Evolutionary conservation across 2,888 invertebrate species (phyloP).

Genomic region (Ochlodes sylvanus): DNA sequence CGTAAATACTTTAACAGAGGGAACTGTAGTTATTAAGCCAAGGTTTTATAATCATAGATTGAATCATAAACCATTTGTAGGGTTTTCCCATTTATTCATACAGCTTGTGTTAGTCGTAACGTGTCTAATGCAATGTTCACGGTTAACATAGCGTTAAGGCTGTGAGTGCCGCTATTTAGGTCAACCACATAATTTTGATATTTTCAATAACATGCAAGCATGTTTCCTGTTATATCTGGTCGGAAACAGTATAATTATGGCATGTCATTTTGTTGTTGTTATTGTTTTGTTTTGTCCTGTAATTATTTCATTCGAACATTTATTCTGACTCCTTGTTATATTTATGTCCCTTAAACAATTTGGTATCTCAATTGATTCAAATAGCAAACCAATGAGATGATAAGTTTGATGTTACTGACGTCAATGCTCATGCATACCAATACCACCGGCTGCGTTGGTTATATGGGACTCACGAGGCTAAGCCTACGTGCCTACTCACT

Average conservation of each 20-base stretch:
- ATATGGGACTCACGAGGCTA: too few species aligned
- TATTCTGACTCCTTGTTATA: too few species aligned
- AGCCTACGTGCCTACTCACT: too few species aligned
- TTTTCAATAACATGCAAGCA: background rate
- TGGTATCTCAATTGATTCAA: too few species aligned
- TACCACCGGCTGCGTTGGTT: too few species aligned
- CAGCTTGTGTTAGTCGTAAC: background rate
- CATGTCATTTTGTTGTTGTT: background rate
- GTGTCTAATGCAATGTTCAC: slow-evolving; percentile 26
- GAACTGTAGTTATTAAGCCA: too few species aligned
- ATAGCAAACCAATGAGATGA: too few species aligned
- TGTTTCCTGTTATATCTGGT: background rate
- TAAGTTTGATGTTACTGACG: too few species aligned
- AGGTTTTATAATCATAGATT: background rate
- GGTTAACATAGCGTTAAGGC: slow-evolving; percentile 24
- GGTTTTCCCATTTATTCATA: slow-evolving; percentile 8
- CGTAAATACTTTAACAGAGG: background rate
- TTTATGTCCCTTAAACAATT: too few species aligned
- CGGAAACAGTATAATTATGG: background rate
- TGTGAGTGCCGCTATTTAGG: background rate
- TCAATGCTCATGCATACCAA: too few species aligned
- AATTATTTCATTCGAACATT: background rate
- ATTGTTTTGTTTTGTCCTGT: background rate
- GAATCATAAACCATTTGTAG: background rate
- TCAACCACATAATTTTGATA: background rate